Conservation (phyloP, 2,797 vertebrate genomes). For the Todus mexicanus region DNA sequence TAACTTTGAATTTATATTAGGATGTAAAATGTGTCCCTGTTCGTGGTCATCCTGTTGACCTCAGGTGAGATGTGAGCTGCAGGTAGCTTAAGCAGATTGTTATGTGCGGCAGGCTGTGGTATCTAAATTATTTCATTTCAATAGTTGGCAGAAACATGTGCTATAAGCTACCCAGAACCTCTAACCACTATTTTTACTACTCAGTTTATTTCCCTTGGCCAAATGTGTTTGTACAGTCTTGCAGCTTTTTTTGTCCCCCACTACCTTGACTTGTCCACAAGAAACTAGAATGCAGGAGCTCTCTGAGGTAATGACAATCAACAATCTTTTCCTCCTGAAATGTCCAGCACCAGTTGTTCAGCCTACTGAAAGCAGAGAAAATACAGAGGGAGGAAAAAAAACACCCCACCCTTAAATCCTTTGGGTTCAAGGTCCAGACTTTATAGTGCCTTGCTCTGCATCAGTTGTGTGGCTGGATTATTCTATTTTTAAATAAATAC, state of each 20-base stretch:
- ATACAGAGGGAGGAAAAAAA: neutral
- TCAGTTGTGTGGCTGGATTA: conserved; percentile 11
- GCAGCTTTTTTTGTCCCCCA: neutral
- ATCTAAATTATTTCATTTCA: neutral
- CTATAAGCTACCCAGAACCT: neutral
- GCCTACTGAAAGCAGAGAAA: neutral
- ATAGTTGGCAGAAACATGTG: neutral
- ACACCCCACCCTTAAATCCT: neutral
- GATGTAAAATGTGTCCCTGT: neutral
- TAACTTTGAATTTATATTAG: neutral
- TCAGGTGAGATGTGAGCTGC: neutral
- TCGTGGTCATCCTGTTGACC: neutral
- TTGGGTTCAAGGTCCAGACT: neutral
- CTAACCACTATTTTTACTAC: neutral
- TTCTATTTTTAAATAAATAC: conserved; percentile 48
- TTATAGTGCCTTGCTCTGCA: neutral
- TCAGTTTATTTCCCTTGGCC: neutral
- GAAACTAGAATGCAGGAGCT: neutral
- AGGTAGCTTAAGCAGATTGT: neutral
- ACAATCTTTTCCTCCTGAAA: neutral
- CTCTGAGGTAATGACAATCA: neutral
- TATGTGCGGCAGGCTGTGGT: neutral
- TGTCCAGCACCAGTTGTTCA: neutral
- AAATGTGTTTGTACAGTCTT: neutral
- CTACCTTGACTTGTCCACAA: neutral